Conservation (phyloP, 1,140 invertebrate genomes). For the Pentalonia nigronervosa region DNA sequence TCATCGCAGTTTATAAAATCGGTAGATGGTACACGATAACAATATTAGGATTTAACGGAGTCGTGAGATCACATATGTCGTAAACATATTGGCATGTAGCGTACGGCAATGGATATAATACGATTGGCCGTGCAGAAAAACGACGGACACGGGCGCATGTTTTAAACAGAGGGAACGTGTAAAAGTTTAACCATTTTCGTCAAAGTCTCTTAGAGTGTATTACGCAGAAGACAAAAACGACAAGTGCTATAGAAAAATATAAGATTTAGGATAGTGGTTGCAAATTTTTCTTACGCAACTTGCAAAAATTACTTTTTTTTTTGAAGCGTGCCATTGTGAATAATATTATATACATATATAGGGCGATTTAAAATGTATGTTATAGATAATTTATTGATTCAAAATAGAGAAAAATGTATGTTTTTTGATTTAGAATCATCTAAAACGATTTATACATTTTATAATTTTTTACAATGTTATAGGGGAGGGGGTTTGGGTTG, state of each 20-base stretch:
- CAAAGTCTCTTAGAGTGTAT: not conserved
- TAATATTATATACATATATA: too few species aligned
- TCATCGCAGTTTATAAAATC: not conserved
- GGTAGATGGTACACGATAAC: not conserved
- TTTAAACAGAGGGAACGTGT: not conserved
- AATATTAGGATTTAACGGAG: not conserved
- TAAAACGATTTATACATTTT: too few species aligned
- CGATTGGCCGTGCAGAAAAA: not conserved
- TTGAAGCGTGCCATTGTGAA: too few species aligned
- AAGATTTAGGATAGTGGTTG: not conserved
- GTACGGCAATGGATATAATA: not conserved
- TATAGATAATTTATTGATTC: too few species aligned
- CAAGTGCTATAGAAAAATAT: not conserved
- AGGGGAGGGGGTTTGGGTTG: too few species aligned
- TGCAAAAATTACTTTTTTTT: too few species aligned
- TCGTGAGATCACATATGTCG: not conserved
- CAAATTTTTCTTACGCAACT: too few species aligned
- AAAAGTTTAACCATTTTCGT: not conserved
- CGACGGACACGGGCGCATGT: not conserved
- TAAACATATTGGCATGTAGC: not conserved
- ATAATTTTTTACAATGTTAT: too few species aligned
- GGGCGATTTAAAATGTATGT: too few species aligned
- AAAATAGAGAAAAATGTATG: too few species aligned
- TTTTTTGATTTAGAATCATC: too few species aligned
- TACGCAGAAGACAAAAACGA: not conserved